phyloP scores from a whole-genome alignment of 2,797 vertebrate genomes.

The Xenentodon cancila region DNA sequence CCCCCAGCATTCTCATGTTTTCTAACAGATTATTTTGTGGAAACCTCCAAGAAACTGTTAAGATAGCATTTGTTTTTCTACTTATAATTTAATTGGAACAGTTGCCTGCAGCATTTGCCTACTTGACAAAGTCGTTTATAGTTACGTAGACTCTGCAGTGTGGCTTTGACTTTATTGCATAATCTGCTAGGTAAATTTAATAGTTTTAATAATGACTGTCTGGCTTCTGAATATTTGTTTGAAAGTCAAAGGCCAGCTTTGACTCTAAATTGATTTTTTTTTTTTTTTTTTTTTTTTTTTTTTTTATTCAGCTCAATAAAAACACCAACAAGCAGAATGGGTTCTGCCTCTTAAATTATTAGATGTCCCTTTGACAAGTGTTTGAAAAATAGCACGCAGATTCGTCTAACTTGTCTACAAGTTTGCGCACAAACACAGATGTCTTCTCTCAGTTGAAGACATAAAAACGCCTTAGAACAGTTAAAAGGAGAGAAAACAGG shows the following conservation, averaged over 20 bases:
- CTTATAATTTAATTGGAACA: no score
- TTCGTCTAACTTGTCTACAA: constrained; percentile 12
- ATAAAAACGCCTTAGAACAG: constrained; percentile 30
- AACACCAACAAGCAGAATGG: no score
- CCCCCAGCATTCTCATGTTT: not conserved
- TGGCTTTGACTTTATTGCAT: no score
- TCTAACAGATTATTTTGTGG: not conserved
- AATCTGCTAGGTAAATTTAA: no score
- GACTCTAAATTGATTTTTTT: constrained; percentile 24
- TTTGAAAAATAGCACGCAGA: not conserved
- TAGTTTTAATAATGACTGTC: not conserved
- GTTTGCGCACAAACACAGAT: not conserved
- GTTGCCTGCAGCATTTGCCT: no score
- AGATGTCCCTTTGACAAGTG: no score
- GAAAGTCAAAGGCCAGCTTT: constrained; percentile 23
- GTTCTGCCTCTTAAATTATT: no score
- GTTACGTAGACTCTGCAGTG: no score
- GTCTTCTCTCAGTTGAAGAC: not conserved
- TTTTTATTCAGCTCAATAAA: constrained; percentile 38
- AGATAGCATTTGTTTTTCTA: no score
- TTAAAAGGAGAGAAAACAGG: not conserved
- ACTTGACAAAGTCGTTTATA: no score
- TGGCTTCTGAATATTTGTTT: constrained; percentile 29
- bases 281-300: no score
- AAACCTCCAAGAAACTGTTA: no score